Evolutionary conservation across 2,113 vertebrate species (phyloP).

Genomic region (Hystrix cristata): DNA sequence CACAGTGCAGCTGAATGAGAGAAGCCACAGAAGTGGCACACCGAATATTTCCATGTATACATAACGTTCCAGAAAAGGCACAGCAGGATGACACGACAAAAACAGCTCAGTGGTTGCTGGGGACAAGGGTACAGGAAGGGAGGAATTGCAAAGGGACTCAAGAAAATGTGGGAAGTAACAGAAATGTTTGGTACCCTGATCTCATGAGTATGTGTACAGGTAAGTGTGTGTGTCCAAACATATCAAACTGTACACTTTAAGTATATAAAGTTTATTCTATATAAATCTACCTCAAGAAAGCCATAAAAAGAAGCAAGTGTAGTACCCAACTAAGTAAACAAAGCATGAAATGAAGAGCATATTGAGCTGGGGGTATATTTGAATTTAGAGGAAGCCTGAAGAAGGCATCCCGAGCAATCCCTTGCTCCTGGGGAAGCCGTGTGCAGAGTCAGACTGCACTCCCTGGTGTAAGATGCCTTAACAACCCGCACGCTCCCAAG

Average conservation of each 20-base stretch:
- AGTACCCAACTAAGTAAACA: slow-evolving; percentile 48
- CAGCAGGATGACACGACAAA: background rate
- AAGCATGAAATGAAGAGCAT: slow-evolving; percentile 60
- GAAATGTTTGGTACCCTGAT: background rate
- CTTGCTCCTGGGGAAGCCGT: background rate
- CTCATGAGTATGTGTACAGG: background rate
- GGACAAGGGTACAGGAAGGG: background rate
- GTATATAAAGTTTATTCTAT: slow-evolving; percentile 37
- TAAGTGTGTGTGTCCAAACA: background rate
- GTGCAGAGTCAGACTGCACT: background rate
- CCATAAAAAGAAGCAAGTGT: slow-evolving; percentile 18
- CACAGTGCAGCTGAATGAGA: background rate
- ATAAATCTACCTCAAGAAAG: slow-evolving; percentile 48
- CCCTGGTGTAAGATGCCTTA: background rate
- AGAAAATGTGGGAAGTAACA: background rate
- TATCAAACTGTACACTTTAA: slow-evolving; percentile 35
- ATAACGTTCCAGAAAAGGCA: slow-evolving; percentile 9
- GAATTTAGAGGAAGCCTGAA: background rate
- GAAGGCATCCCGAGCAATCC: background rate
- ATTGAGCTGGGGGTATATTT: background rate
- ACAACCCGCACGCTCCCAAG: background rate
- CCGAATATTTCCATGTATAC: background rate
- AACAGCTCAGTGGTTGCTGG: background rate
- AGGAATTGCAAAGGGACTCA: background rate
- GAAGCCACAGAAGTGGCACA: background rate